Conservation (phyloP, 2,888 invertebrate genomes). For the Ophion ellenae region DNA sequence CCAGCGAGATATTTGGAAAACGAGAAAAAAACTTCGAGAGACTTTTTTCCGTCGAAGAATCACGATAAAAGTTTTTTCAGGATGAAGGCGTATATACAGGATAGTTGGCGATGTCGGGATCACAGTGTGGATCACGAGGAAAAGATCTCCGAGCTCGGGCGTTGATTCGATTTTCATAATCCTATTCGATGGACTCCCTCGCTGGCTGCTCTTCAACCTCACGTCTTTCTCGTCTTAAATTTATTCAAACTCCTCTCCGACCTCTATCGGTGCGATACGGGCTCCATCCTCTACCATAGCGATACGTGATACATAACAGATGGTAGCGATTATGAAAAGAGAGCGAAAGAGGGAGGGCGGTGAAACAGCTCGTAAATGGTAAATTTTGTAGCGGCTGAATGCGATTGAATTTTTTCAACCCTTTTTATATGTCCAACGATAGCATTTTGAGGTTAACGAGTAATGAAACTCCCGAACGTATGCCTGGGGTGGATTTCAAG, state of each 20-base stretch:
- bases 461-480: neutral
- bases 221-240: conserved; percentile 20
- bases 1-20: conserved; percentile 10
- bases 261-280: conserved; percentile 25
- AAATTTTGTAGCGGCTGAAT: neutral
- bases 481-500: neutral
- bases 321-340: conserved; percentile 26
- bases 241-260: conserved; percentile 40
- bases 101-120: conserved; percentile 41
- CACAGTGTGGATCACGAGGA: conserved; percentile 48
- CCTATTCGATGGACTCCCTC: conserved; percentile 46
- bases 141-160: conserved; percentile 47
- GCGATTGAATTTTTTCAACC: conserved; percentile 1
- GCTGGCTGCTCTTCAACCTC: conserved; percentile 9
- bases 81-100: conserved; percentile 6
- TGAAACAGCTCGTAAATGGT: neutral
- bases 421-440: neutral
- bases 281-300: neutral
- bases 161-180: conserved; percentile 66
- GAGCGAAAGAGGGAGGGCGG: neutral
- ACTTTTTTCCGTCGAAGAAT: conserved; percentile 17
- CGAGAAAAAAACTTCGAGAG: conserved; percentile 16
- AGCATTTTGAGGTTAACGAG: neutral
- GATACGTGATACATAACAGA: conserved; percentile 35
- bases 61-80: conserved; percentile 52